phyloP scores from a whole-genome alignment of 2,113 vertebrate species.

The Pseudorectes ferrugineus region DNA sequence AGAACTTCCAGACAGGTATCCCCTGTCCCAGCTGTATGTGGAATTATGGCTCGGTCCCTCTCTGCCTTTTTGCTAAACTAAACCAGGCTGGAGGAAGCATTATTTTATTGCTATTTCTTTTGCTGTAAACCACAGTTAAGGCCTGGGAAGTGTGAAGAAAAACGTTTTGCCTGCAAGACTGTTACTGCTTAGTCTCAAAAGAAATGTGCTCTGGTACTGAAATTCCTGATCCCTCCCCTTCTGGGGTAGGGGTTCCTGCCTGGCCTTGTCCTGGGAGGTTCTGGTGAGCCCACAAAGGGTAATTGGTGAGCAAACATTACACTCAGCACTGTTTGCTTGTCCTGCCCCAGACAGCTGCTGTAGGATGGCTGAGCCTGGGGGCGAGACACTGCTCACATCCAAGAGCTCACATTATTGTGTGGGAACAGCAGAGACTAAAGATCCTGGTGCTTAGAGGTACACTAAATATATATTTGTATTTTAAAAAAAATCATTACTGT shows the following conservation, averaged over 20 bases:
- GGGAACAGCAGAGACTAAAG: not conserved
- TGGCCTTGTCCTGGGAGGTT: not conserved
- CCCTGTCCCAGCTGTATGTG: accelerated
- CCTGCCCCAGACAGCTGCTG: not conserved
- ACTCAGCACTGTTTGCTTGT: not conserved
- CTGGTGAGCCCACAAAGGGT: not conserved
- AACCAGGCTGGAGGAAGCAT: not conserved
- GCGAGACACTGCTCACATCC: not conserved
- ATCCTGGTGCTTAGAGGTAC: not conserved
- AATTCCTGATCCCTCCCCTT: not conserved
- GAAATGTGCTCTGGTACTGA: not conserved
- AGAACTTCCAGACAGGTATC: not conserved
- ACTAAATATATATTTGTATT: not conserved
- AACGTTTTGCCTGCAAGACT: not conserved
- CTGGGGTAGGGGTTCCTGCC: not conserved
- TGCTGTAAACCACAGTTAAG: not conserved
- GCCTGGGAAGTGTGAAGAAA: not conserved
- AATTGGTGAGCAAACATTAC: not conserved
- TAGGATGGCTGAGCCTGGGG: not conserved
- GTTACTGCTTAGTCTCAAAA: not conserved
- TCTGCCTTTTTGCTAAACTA: not conserved
- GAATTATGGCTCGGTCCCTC: not conserved
- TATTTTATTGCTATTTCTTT: not conserved
- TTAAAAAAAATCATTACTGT: accelerated
- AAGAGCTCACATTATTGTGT: not conserved